A percentile compares a stretch with the other conserved stretches of the same genome.
These are phyloP conservation scores for Aethes cnicana DNA, from an alignment of 2,888 invertebrate species.

Conservation along the genomic window DNA sequence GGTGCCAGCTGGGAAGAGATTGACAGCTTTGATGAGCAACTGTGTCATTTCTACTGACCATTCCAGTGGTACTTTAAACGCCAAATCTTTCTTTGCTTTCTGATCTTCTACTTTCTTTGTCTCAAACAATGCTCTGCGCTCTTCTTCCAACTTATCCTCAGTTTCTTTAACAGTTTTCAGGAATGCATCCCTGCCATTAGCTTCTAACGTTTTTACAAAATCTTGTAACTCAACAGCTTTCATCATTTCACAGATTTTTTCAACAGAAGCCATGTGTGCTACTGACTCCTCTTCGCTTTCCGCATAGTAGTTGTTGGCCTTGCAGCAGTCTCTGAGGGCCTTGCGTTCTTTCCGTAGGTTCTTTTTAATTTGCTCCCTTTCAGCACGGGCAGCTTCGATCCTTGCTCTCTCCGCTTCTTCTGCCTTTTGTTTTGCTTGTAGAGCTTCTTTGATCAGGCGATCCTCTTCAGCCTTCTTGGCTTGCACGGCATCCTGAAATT, in stretches of 20 bases:
- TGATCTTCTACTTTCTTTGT: constrained; percentile 73
- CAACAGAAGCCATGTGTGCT: constrained; percentile 93
- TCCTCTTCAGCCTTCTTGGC: constrained; percentile 93
- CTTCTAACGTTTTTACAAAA: constrained; percentile 86
- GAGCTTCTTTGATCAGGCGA: constrained; percentile 87
- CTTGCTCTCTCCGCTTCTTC: constrained; percentile 92
- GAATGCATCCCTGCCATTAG: constrained; percentile 85
- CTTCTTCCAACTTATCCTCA: constrained; percentile 89
- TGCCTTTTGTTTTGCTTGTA: constrained; percentile 88
- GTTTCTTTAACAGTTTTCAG: constrained; percentile 86
- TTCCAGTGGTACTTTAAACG: constrained; percentile 76
- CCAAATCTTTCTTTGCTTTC: constrained; percentile 67
- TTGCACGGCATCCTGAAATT: constrained; percentile 86
- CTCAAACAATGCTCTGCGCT: constrained; percentile 84
- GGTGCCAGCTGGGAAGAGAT: constrained; percentile 97
- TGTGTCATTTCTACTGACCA: constrained; percentile 95
- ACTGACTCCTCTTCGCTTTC: constrained; percentile 87
- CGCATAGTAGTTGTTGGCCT: constrained; percentile 91
- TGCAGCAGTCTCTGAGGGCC: constrained; percentile 88
- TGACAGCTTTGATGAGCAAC: constrained; percentile 97
- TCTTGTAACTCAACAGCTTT: constrained; percentile 88
- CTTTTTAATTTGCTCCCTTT: constrained; percentile 92
- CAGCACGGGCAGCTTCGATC: constrained; percentile 91
- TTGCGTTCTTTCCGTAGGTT: constrained; percentile 94
- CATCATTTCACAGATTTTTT: constrained; percentile 93